Evolutionary conservation across 2,113 vertebrate genomes (phyloP), one percentile per base, ranked within the genome.

Genomic region (Zapornia atra): DNA sequence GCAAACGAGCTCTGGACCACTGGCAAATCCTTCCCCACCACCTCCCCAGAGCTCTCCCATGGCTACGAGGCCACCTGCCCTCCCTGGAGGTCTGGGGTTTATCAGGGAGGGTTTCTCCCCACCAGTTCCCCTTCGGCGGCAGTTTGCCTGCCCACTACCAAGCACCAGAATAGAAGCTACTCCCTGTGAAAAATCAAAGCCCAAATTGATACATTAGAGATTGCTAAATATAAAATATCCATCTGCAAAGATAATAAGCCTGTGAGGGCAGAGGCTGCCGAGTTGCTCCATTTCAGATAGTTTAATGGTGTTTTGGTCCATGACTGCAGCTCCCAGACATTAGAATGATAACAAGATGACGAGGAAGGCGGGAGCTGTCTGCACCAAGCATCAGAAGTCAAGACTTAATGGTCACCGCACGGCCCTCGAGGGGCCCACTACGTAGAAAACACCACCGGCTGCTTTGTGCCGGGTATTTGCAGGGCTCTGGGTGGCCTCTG

Each of bases 151-250:
- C 50, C 38, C 12, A 5, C 66, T 31, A 19, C 31, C 9, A 4
- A 63, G 34, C 44, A 5, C 36, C 40, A 48, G 63, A 93, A 90
- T 17, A 94, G 94, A 80, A 92, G 36, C 90, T n/a, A 61, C 25
- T 96, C 80, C 88, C 42, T 0, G 0, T 76, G 85, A 93, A 91
- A 91, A 96, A 94, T 60, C 84, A 31, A 21, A 94, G 92, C 85
- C 66, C 48, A 64, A 61, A 85, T 34, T 82, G 90, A 91, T 79
- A 69, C 59, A 65, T 97, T 90, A 92, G 81, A 61, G n/a, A 53
- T n/a, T 90, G 85, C 92, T 97, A 96, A 95, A 97, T 97, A 94
- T 95, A 96, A 97, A 96, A 96, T 88, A 91, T 31, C 94, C 90
- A 96, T 95, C 95, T 95, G 88, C 85, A 84, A 85, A 92, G 95